phyloP scores from a whole-genome alignment of 1,140 invertebrate species.

The Heliconius nattereri region DNA sequence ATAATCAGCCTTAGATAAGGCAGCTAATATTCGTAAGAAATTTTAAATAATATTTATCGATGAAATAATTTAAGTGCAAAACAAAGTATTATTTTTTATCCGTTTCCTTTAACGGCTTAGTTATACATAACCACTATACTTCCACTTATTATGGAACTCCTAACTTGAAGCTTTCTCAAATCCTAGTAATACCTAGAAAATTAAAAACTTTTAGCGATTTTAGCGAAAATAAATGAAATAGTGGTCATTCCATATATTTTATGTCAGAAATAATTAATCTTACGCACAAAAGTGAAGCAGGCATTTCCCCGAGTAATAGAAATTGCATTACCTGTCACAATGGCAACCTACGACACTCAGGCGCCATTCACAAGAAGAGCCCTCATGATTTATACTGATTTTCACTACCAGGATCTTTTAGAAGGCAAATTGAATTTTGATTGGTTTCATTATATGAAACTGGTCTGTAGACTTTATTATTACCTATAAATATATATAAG shows the following conservation, averaged over 20 bases:
- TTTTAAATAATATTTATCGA: too few species aligned
- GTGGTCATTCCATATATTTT: background rate
- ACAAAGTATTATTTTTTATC: too few species aligned
- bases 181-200: too few species aligned
- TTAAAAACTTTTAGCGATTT: too few species aligned
- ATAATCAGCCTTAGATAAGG: too few species aligned
- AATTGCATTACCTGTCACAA: background rate
- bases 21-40: too few species aligned
- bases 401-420: background rate
- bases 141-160: too few species aligned
- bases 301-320: background rate
- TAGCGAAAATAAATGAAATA: too few species aligned
- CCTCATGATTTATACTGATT: constrained; percentile 12
- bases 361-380: background rate
- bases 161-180: too few species aligned
- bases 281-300: background rate
- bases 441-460: constrained; percentile 4
- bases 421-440: constrained; percentile 10
- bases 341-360: background rate
- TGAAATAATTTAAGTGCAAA: too few species aligned
- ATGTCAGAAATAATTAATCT: background rate
- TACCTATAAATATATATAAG: background rate
- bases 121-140: too few species aligned
- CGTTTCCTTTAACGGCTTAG: too few species aligned
- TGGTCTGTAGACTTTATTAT: constrained; percentile 5